phyloP scores from a whole-genome alignment of 2,113 vertebrate genomes.

The chimpanzee (Pan troglodytes) region NHGRI_mPanTro3-v2.1_pri NC_072408.2:35811501-35812000 shows the following conservation, averaged over 20 bases:
- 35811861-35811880: neutral
- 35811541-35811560: neutral
- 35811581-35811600: neutral
- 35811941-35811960: neutral
- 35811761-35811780: neutral
- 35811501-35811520: neutral
- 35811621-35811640: neutral
- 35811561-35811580: neutral
- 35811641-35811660: neutral
- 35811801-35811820: neutral
- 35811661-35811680: neutral
- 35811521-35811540: neutral
- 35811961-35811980: neutral
- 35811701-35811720: neutral
- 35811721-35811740: neutral
- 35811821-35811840: neutral
- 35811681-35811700: neutral
- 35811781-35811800: neutral
- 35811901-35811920: neutral
- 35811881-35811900: neutral
- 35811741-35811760: neutral
- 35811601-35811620: neutral
- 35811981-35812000: neutral
- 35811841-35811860: neutral
- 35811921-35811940: neutral